phyloP scores from a whole-genome alignment of 2,113 vertebrate genomes.

The Onychorhynchus coronatus region DNA sequence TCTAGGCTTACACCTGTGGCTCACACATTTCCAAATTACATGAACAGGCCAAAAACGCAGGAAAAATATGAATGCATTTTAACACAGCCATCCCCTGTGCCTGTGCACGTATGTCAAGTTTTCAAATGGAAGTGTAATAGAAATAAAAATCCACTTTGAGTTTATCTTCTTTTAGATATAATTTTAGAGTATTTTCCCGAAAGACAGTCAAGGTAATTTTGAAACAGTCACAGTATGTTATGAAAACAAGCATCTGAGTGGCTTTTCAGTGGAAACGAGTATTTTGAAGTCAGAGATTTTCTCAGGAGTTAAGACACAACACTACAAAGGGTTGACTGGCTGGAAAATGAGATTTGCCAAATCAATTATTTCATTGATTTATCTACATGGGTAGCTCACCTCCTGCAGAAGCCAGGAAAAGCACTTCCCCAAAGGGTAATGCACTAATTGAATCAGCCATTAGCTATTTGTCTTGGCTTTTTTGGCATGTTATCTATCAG shows the following conservation, averaged over 20 bases:
- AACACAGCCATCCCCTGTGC: neutral
- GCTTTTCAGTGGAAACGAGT: neutral
- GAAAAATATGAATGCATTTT: neutral
- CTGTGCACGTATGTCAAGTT: rapidly evolving
- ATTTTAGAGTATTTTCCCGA: neutral
- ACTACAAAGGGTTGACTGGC: neutral
- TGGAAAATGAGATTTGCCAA: conserved; percentile 26
- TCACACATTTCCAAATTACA: neutral
- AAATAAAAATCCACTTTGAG: neutral
- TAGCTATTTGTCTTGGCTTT: neutral
- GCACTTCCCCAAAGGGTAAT: neutral
- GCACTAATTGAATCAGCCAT: neutral
- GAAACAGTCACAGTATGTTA: neutral
- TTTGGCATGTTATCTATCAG: neutral
- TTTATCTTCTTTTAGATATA: neutral
- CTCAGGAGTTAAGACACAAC: neutral
- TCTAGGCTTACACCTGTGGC: neutral
- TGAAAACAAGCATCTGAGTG: neutral
- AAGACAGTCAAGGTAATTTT: neutral
- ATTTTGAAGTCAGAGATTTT: neutral
- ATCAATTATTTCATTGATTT: conserved; percentile 17
- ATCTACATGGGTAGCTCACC: neutral
- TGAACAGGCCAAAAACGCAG: neutral
- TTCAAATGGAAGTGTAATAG: neutral
- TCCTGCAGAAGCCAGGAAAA: neutral